Base-by-base conservation (phyloP, 2,113 vertebrate species). In the Anser cygnoides region DNA sequence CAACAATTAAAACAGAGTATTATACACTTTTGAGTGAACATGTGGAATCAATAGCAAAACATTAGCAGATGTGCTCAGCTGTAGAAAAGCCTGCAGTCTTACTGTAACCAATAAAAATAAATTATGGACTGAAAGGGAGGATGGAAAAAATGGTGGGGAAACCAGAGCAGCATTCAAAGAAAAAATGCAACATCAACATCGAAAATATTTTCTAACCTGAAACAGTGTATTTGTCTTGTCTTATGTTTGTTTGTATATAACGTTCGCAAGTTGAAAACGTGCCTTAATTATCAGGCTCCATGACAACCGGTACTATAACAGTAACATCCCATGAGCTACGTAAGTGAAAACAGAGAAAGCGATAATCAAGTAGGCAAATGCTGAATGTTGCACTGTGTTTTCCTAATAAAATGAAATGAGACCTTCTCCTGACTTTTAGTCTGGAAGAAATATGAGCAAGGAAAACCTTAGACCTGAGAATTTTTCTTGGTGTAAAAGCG, bases 31-130 rank as follows among this genome's bases (percentile, higher is more conserved):
- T 89, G 95, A 96, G 94, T 96, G 95, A 97, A 98, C 98, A 98
- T 98, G 97, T 98, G 98, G 98, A 98, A 98, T 98, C 97, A 97
- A 98, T 98, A 98, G 96, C 96, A 96, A 96, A 96, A 96, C 96
- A 94, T 59, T 95, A 98, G 96, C 97, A 98, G 98, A 97, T 98
- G 96, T 96, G 97, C 95, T 97, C 79, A 63, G 95, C 97, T 97
- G 96, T 96, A 95, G 97, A 93, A 96, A 97, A 97, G 92, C 91
- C 97, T 90, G 85, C 93, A 97, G 96, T 97, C 75, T 43, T 95
- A 96, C 96, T 97, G 96, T 97, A 98, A 96, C 98, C 97, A 97
- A 97, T 98, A 97, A 98, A 98, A 97, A 90, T 97, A 88, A 98
- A 98, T 98, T 97, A 97, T 89, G 93, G 95, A 96, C 96, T 91